Base-by-base conservation (phyloP, 2,113 vertebrate species). In the Alexandromys fortis region DNA sequence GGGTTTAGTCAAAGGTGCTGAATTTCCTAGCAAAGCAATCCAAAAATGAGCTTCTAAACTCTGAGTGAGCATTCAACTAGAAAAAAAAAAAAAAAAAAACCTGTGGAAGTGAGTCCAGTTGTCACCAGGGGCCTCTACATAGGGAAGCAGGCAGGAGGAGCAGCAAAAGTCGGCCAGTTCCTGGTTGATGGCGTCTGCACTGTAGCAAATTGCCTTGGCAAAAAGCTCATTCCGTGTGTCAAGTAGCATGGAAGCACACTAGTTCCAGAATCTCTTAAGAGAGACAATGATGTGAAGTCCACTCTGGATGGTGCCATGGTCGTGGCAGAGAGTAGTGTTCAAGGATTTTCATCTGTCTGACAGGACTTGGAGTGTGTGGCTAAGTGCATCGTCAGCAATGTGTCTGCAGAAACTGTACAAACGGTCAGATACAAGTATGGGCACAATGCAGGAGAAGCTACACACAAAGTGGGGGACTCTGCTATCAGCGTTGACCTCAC, bases 311-410 rank as follows among this genome's bases (percentile, higher is more conserved):
- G 99, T 33, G 99, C 99, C 68, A 98, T 99, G 99, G 99, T 99
- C 73, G 99, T 99, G 92, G 99, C 99, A 92, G 99, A 99, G 96
- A 99, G 99, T 88, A 99, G 99, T 92, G 98, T 99, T 94, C 99
- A 99, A 99, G 99, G 99, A 49, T 99, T 99, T 98, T 99, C 99
- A 77, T 99, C 99, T 8, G 99, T 99, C 97, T 99, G 99, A 99
- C 99, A 99, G 10, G 99, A 99, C 82, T 98, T 99, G 98, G 99
- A 99, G 98, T 98, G 98, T 75, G 99, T 99, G 65, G 99, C 99
- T 0, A 99, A 99, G 97, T 99, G 99, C 98, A 99, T 99, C 76
- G 98, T 99, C 75, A 99, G 98, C 76, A 99, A 98, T 93, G 99
- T 99, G 89, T 99, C 99, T 49, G 97, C 99, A 28, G 99, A 99